Evolutionary conservation across 1,140 invertebrate genomes (phyloP).

Genomic region (Heliconius hewitsoni): DNA sequence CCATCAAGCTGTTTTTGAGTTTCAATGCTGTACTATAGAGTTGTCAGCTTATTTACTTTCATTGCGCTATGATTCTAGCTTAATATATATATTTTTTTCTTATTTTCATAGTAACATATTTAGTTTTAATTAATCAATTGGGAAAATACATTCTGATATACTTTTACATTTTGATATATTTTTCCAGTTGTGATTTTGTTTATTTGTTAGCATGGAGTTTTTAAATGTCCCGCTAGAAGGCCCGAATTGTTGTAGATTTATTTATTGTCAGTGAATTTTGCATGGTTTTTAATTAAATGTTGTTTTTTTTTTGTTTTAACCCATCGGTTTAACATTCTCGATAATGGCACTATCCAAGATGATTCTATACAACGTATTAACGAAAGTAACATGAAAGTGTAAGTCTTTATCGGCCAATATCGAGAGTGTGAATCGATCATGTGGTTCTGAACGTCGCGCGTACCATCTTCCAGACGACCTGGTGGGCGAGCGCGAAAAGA

Average conservation of each 20-base stretch:
- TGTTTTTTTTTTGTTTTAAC: slow-evolving; percentile 63
- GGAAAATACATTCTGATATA: slow-evolving; percentile 33
- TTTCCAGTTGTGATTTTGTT: slow-evolving; percentile 39
- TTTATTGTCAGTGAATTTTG: slow-evolving; percentile 52
- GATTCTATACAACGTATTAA: background rate
- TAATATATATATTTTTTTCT: slow-evolving; percentile 52
- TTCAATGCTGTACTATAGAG: slow-evolving; percentile 71
- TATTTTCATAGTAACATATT: slow-evolving; percentile 72
- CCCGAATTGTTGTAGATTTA: slow-evolving; percentile 64
- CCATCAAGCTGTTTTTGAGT: slow-evolving; percentile 63
- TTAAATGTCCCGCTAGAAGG: slow-evolving; percentile 68
- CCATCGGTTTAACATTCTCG: slow-evolving; percentile 50
- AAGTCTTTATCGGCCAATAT: slow-evolving; percentile 13
- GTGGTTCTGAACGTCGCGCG: slow-evolving; percentile 67
- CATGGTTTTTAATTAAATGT: slow-evolving; percentile 71
- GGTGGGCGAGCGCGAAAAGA: slow-evolving; percentile 96
- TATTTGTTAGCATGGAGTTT: slow-evolving; percentile 67
- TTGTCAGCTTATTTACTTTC: slow-evolving; percentile 74
- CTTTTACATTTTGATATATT: slow-evolving; percentile 15
- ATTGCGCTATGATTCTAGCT: slow-evolving; percentile 72
- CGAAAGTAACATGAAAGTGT: background rate
- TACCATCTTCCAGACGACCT: slow-evolving; percentile 93
- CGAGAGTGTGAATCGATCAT: slow-evolving; percentile 37
- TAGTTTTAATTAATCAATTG: slow-evolving; percentile 51
- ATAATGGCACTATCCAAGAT: background rate